Conservation (phyloP, 2,113 vertebrate species). For the Pterocles burchelli region DNA sequence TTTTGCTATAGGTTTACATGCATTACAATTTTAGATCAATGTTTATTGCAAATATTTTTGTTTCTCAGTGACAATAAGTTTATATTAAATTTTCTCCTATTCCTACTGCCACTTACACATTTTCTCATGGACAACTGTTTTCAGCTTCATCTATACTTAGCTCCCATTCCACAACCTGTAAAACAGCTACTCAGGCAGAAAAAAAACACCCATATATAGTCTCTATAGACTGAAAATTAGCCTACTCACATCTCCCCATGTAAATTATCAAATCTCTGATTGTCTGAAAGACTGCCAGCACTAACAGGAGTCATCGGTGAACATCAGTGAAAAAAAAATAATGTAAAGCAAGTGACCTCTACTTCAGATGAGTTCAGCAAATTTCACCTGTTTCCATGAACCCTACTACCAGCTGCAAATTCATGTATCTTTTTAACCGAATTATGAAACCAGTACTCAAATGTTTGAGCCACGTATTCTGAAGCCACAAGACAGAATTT, state of each 20-base stretch:
- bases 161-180: neutral
- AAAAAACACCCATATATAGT: neutral
- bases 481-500: neutral
- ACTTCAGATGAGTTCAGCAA: neutral
- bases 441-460: neutral
- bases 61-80: neutral
- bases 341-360: neutral
- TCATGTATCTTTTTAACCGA: neutral
- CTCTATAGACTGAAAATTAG: neutral
- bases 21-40: too few relatives aligned
- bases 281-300: neutral
- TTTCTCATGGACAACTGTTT: neutral
- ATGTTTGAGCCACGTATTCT: neutral
- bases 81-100: neutral
- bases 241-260: neutral
- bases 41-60: neutral
- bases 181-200: neutral
- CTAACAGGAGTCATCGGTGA: neutral
- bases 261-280: neutral
- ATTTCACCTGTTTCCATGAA: neutral
- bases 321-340: neutral
- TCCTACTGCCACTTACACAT: neutral
- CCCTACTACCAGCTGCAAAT: accelerated
- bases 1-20: neutral
- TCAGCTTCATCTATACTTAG: neutral